Evolutionary conservation across 2,888 invertebrate species (phyloP).

Genomic region (Proisotoma minuta): DNA sequence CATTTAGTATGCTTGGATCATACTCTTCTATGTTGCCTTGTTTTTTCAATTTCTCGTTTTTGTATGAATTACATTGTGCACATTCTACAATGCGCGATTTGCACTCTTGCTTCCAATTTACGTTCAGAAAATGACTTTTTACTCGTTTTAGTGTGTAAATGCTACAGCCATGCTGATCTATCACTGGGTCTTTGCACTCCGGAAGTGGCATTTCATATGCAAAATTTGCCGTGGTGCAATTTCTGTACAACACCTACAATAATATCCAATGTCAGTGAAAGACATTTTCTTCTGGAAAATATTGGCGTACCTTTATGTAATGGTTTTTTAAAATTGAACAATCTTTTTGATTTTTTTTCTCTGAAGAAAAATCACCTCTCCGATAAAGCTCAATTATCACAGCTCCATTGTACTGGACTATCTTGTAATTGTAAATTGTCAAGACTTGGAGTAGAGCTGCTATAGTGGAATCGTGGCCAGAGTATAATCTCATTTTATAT

Average conservation of each 20-base stretch:
- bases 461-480: constrained; percentile 70
- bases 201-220: not conserved
- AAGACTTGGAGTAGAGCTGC: constrained; percentile 62
- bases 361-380: no score
- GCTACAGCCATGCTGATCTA: not conserved
- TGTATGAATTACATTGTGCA: no score
- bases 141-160: not conserved
- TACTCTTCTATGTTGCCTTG: no score
- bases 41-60: no score
- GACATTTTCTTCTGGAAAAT: no score
- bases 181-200: not conserved
- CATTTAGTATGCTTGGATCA: no score
- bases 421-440: constrained; percentile 62
- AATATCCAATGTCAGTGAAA: no score
- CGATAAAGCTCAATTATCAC: constrained; percentile 61
- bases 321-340: no score
- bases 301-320: no score
- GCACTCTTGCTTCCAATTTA: not conserved
- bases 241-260: not conserved
- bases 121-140: not conserved
- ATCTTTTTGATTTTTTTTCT: no score
- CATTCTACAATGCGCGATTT: not conserved
- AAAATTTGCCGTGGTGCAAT: not conserved
- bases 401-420: constrained; percentile 63
- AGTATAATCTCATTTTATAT: constrained; percentile 60